Evolutionary conservation across 1,140 invertebrate species (phyloP), one percentile per base, ranked within the genome.

Genomic region (Aphelinus atriplicis): DNA sequence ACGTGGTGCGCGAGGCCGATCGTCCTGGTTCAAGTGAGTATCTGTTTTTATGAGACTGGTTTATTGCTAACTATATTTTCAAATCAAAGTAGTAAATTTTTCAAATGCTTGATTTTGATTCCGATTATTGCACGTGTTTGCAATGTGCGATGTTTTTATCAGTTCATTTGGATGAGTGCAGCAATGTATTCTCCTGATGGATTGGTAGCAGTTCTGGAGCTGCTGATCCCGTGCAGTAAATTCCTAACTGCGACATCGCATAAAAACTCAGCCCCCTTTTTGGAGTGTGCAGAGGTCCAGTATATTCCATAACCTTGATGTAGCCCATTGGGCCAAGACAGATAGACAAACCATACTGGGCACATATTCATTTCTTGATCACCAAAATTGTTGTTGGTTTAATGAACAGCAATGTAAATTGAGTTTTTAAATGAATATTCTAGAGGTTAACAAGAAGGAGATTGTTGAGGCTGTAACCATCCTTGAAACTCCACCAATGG

Each of bases 361-460:
- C 82, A 93, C 92, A 93, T 53, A 53, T 53, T 26, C 51, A 53
- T 26, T 26, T 26, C 26, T 26, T 26, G 26, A 26, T 26, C 26
- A 26, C 26, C 26, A 26, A 26, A 26, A 26, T 26, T 26, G 26
- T 26, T 26, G 26, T 26, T 26, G 26, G 26, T 26, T 26, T 26
- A 26, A 26, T 26, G 26, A 26, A 26, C 26, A 26, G 26, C 26
- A 26, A 26, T 26, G 26, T 26, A 26, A 26, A 26, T 26, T 26
- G 26, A 26, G 26, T 26, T 26, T 26, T 26, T 26, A 26, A 26
- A 26, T 26, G 26, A 26, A 26, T 82, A 64, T 86, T 89, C 63
- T 86, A 97, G 97, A 99, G 92, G 94, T 99, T 46, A 99, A 99
- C 91, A 99, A 99, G 90, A 99, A 99, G 88, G 98, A 99, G 90